A percentile compares a stretch with the other conserved stretches of the same genome.
Conservation (phyloP, 2,888 invertebrate species). For the Sepiola atlantica region DNA sequence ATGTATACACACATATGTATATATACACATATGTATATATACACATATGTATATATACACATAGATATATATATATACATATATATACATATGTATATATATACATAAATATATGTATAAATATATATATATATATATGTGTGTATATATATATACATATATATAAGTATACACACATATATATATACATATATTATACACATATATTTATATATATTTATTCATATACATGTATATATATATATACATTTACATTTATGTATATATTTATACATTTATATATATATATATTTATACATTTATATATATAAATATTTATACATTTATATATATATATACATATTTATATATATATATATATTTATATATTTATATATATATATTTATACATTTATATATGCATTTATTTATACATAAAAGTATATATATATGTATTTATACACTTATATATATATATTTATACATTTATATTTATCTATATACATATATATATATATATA, state of each 20-base stretch:
- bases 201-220: background rate
- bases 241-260: background rate
- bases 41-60: background rate
- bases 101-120: background rate
- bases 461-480: no score
- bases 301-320: background rate
- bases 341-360: no score
- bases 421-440: no score
- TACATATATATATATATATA: background rate
- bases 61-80: no score
- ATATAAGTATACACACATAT: background rate
- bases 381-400: background rate
- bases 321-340: background rate
- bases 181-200: background rate
- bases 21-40: background rate
- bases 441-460: no score
- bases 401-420: no score
- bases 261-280: background rate
- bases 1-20: no score
- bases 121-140: background rate
- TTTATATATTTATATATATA: background rate
- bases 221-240: background rate
- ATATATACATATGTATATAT: background rate
- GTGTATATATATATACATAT: background rate
- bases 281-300: no score